Evolutionary conservation across 2,888 invertebrate species (phyloP), one percentile per base, ranked within the genome.

Genomic region (Neoascia interrupta): DNA sequence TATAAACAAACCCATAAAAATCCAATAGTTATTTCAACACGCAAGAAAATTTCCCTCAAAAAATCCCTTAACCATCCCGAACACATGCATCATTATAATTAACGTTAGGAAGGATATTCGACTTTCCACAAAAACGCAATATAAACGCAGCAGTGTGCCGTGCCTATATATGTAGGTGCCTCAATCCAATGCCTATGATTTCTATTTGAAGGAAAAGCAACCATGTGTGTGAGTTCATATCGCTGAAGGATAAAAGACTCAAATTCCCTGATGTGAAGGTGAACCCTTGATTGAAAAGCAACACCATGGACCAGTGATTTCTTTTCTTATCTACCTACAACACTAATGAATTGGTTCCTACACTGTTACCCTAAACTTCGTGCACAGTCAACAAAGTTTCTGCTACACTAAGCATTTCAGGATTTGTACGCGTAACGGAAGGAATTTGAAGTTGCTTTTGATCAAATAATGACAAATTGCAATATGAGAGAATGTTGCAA

Each of bases 211-310:
- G 61, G 39, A 53, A 23, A 34, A 37, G 41, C 74, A 69, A 8
- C 39, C 74, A 75, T n/a, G n/a, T 69, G 74, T 69, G 60, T 74
- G 28, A 66, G 56, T 64, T 66, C 45, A 45, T 49, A 64, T 56
- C 23, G 70, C 68, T 58, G n/a, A n/a, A n/a, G n/a, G n/a, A 43
- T 51, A 51, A 56, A 72, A 56, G 64, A 15, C 49, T 51, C 58
- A 66, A 66, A 74, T 49, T 75, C 54, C 47, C 58, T 60, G 64
- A 64, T 60, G n/a, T n/a, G n/a, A n/a, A n/a, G n/a, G 76, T 72
- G 72, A 76, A 66, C 64, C 76, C 53, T 72, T 79, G 79, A 79
- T 79, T 79, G 72, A 79, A 66, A 79, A 79, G 79, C 79, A 79
- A 79, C 72, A 54, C 79, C 79, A 79, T 72, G 79, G 72, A 79